Conservation (phyloP, 2,113 vertebrate genomes). For the Urocitellus parryii region DNA sequence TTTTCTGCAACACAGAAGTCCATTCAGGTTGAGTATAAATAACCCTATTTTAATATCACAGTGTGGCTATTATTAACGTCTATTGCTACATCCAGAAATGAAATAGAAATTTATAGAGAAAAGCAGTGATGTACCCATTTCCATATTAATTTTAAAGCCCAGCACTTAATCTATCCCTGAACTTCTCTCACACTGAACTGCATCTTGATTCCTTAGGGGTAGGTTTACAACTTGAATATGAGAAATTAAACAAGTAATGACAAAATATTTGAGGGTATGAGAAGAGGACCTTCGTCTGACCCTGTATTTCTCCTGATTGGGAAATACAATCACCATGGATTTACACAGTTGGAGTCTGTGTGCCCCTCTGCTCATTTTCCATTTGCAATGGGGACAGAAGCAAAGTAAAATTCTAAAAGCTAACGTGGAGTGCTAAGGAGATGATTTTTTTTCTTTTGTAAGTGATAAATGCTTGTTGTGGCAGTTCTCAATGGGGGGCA, state of each 20-base stretch:
- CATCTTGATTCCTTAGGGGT: not conserved
- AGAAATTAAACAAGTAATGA: not conserved
- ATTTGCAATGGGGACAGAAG: too few relatives aligned
- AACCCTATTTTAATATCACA: not conserved
- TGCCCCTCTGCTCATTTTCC: not conserved
- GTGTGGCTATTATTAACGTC: not conserved
- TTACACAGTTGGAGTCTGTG: rapidly evolving
- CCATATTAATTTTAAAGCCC: not conserved
- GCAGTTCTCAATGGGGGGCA: not conserved
- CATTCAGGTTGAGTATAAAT: not conserved
- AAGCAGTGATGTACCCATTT: not conserved
- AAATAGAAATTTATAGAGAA: not conserved
- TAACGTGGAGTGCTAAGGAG: not conserved
- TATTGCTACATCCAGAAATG: not conserved
- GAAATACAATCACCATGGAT: rapidly evolving
- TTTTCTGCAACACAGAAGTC: not conserved
- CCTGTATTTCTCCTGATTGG: not conserved
- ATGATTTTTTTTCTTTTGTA: not conserved
- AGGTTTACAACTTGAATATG: not conserved
- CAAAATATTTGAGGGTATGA: not conserved
- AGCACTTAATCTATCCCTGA: not conserved
- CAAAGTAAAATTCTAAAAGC: not conserved
- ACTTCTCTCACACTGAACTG: not conserved
- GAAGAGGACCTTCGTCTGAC: too few relatives aligned
- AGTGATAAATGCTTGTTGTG: too few relatives aligned